Conservation (phyloP, 1,140 invertebrate genomes). For the Caligus rogercresseyi region DNA sequence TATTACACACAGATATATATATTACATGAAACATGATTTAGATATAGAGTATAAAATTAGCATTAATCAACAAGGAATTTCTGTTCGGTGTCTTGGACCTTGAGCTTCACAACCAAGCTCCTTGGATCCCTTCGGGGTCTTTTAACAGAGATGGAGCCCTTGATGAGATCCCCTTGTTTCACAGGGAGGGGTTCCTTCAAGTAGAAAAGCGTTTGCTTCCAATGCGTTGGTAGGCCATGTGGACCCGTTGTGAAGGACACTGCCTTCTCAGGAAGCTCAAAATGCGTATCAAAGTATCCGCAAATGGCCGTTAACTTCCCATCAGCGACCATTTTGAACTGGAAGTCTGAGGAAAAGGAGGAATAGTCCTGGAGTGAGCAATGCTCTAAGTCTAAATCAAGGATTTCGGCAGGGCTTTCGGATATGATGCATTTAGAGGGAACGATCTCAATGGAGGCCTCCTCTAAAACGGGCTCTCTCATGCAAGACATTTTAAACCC, state of each 20-base stretch:
- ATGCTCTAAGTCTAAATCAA: constrained; percentile 56
- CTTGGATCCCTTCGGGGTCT: constrained; percentile 20
- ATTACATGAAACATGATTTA: constrained; percentile 14
- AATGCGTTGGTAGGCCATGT: constrained; percentile 59
- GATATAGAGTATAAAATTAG: background rate
- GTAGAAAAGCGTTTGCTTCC: constrained; percentile 94
- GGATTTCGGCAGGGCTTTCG: constrained; percentile 39
- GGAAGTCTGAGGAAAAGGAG: constrained; percentile 58
- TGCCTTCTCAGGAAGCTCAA: constrained; percentile 41
- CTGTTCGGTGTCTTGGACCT: background rate
- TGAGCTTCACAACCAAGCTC: constrained; percentile 6
- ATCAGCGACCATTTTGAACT: constrained; percentile 38
- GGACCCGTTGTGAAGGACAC: constrained; percentile 56
- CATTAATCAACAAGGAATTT: constrained; percentile 2
- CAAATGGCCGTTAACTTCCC: constrained; percentile 56
- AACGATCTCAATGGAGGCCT: constrained; percentile 74
- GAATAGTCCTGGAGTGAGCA: constrained; percentile 54
- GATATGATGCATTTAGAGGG: constrained; percentile 57
- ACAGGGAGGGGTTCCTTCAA: constrained; percentile 51
- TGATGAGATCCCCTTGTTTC: constrained; percentile 38
- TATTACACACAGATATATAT: constrained; percentile 2
- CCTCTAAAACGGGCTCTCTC: constrained; percentile 64
- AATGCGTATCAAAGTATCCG: constrained; percentile 81
- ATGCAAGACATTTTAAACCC: constrained; percentile 92
- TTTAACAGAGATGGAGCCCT: background rate